Conservation (phyloP, 2,113 vertebrate species). For the Calidris pugnax region DNA sequence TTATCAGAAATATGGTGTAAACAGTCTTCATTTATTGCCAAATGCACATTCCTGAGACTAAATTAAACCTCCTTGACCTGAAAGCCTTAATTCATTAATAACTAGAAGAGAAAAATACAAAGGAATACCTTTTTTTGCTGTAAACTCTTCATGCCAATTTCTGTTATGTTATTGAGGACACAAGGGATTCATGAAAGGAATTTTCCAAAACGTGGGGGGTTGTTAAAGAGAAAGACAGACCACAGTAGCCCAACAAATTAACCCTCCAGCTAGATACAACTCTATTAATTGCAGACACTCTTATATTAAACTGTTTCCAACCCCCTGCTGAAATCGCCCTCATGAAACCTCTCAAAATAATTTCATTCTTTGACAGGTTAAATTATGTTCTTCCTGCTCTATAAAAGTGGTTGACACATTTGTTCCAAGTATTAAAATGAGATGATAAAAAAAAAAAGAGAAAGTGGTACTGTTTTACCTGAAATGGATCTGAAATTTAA, state of each 20-base stretch:
- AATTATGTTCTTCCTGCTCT: background rate
- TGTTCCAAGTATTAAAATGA: background rate
- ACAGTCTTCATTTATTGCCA: slow-evolving; percentile 1
- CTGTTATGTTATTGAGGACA: background rate
- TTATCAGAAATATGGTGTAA: background rate
- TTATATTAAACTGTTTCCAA: slow-evolving; percentile 34
- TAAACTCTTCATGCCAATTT: background rate
- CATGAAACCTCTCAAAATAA: slow-evolving; percentile 37
- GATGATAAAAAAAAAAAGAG: background rate
- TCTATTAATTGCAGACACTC: slow-evolving; percentile 9
- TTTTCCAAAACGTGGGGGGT: background rate
- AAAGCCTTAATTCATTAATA: background rate
- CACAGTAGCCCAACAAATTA: background rate
- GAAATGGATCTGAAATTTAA: background rate
- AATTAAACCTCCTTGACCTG: background rate
- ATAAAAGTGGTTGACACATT: background rate
- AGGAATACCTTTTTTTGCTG: background rate
- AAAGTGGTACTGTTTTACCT: background rate
- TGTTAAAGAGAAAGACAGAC: background rate
- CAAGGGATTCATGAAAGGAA: background rate
- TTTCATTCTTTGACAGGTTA: slow-evolving; percentile 33
- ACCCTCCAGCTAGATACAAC: background rate
- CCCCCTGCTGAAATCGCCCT: background rate
- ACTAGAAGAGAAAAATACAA: background rate
- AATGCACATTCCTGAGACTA: slow-evolving; percentile 4